A percentile compares a stretch with the other conserved stretches of the same genome.
Evolutionary conservation across 2,113 vertebrate genomes (phyloP).

Genomic region (Clarias magur): DNA sequence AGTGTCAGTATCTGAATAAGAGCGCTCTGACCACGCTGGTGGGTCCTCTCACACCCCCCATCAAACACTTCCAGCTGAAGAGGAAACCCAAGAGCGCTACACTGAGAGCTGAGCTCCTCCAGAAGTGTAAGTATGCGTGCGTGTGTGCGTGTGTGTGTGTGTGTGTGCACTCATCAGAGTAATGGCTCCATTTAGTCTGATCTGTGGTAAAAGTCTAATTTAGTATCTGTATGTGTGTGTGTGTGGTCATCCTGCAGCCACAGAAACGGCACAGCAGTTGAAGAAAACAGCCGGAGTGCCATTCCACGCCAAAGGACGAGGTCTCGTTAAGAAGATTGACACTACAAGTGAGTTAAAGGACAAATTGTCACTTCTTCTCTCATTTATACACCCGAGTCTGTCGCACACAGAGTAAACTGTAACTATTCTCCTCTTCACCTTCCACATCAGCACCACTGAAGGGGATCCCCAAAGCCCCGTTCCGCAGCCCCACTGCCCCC

Average conservation of each 20-base stretch:
- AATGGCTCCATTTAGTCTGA: neutral
- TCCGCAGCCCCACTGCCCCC: conserved; percentile 89
- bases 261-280: conserved; percentile 94
- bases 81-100: conserved; percentile 98
- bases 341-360: conserved; percentile 87
- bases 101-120: conserved; percentile 91
- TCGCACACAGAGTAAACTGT: neutral
- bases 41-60: conserved; percentile 91
- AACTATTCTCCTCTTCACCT: neutral
- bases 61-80: conserved; percentile 98
- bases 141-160: neutral
- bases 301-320: conserved; percentile 96
- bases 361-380: neutral
- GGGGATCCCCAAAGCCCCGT: conserved; percentile 95
- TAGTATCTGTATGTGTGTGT: neutral
- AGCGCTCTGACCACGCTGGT: conserved; percentile 92
- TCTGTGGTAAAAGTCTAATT: neutral
- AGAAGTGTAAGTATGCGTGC: conserved; percentile 85
- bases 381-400: neutral
- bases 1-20: conserved; percentile 98
- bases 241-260: conserved; percentile 70
- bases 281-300: conserved; percentile 96
- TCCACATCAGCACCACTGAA: conserved; percentile 85
- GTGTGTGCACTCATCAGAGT: neutral
- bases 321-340: conserved; percentile 96